phyloP scores from a whole-genome alignment of 2,113 vertebrate species.

The Tautogolabrus adspersus region DNA sequence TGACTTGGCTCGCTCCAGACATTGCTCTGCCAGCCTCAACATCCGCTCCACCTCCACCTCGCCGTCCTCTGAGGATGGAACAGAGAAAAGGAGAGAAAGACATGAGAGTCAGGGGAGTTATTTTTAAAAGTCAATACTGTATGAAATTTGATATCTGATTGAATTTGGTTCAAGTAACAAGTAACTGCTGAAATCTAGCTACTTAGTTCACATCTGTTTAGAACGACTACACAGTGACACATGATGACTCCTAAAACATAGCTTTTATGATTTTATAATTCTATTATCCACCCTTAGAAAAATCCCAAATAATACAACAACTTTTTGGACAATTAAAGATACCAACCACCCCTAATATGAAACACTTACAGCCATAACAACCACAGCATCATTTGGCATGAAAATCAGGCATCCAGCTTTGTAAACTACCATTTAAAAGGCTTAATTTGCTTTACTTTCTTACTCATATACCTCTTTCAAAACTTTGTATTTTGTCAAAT shows the following conservation, averaged over 20 bases:
- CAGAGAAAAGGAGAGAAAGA: background rate
- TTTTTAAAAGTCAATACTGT: background rate
- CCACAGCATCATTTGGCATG: too few species aligned
- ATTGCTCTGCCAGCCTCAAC: constrained; percentile 93
- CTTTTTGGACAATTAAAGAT: too few species aligned
- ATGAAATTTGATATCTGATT: constrained; percentile 1
- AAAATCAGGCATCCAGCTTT: too few species aligned
- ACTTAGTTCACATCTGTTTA: constrained; percentile 28
- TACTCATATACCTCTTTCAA: too few species aligned
- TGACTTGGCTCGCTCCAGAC: constrained; percentile 92
- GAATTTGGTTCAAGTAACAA: background rate
- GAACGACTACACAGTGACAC: constrained; percentile 13
- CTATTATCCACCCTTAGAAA: background rate
- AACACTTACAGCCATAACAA: too few species aligned
- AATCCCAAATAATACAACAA: too few species aligned
- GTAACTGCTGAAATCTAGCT: constrained; percentile 16
- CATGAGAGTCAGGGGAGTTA: background rate
- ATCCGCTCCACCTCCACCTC: constrained; percentile 89
- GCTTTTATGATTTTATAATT: background rate
- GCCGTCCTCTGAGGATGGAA: constrained; percentile 67
- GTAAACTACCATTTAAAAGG: too few species aligned
- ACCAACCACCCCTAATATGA: too few species aligned
- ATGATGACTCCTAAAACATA: background rate
- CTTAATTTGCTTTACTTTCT: too few species aligned
- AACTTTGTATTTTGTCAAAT: too few species aligned